phyloP scores from a whole-genome alignment of 1,140 invertebrate species.

The Drosophila fuyamai region DNA sequence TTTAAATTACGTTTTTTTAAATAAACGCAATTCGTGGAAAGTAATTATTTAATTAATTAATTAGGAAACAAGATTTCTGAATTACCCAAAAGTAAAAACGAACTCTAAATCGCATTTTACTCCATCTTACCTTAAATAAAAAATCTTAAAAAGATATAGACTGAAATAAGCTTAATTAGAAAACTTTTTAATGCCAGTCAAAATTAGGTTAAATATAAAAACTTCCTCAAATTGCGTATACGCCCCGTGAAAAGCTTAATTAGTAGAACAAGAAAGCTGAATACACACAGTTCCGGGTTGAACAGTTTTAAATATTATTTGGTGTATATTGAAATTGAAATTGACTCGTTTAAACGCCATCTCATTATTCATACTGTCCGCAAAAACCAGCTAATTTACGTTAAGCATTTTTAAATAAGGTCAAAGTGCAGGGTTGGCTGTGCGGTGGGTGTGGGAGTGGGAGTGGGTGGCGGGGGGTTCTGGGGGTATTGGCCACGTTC shows the following conservation, averaged over 20 bases:
- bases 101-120: no score
- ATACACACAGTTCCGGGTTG: constrained; percentile 5
- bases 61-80: not conserved
- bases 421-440: constrained; percentile 43
- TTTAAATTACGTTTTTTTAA: not conserved
- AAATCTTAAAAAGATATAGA: no score
- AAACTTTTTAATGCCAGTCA: no score
- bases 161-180: no score
- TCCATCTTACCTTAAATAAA: no score
- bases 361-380: constrained; percentile 77
- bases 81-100: no score
- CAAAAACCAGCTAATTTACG: constrained; percentile 80
- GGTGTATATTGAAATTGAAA: constrained; percentile 65
- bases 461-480: not conserved
- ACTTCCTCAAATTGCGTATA: no score
- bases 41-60: not conserved
- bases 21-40: not conserved
- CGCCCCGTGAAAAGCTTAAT: constrained; percentile 25
- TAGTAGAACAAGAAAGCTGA: constrained; percentile 18
- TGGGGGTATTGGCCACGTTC: constrained; percentile 33
- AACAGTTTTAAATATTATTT: constrained; percentile 9
- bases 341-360: constrained; percentile 72
- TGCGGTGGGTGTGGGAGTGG: not conserved
- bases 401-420: constrained; percentile 83
- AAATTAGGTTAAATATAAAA: no score